Base-by-base conservation (phyloP, 2,888 invertebrate species). In the Drosophila putrida region DNA sequence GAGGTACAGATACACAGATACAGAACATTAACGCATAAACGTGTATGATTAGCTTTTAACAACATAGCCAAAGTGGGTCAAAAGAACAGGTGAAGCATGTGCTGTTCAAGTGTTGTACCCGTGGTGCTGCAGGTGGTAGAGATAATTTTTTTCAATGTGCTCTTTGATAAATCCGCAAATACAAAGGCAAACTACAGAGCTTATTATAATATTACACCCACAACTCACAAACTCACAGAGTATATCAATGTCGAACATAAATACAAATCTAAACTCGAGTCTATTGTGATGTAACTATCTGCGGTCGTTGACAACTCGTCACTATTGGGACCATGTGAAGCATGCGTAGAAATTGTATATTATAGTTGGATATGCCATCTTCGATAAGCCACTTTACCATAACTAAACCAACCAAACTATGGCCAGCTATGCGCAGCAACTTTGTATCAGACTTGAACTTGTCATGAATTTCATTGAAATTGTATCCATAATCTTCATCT, bases 171-270 rank as follows among this genome's bases (percentile, higher is more conserved):
- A 70, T 80, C 88, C 82, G 75, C 89, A 88, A 88, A 80, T 83
- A 76, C 76, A 76, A 78, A 78, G 78, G 76, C 63, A 46, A 68
- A 62, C 70, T 67, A 15, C 57, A 57, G 59, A 46, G 54, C 41
- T 4, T 54, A 70, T 83, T 83, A 80, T 89, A 57, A 71, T 70
- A 86, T 63, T 54, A 66, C 90, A 86, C 88, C 90, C 86, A 88
- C 90, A 80, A 80, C 59, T 54, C n/a, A 47, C 11, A 28, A 25
- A 39, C n/a, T n/a, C 13, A 49, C 38, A 41, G 49, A 78, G 66
- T 80, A 78, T 86, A 88, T 86, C 89, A 86, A 86, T 89, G 88
- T 88, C 85, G 88, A 80, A 80, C 71, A 41, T 25, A 58, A 63
- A 75, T 63, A 54, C 54, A 68, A 55, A 35, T 70, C 51, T 27